Base-by-base conservation (phyloP, 2,797 vertebrate genomes). In the Acropternis orthonyx region DNA sequence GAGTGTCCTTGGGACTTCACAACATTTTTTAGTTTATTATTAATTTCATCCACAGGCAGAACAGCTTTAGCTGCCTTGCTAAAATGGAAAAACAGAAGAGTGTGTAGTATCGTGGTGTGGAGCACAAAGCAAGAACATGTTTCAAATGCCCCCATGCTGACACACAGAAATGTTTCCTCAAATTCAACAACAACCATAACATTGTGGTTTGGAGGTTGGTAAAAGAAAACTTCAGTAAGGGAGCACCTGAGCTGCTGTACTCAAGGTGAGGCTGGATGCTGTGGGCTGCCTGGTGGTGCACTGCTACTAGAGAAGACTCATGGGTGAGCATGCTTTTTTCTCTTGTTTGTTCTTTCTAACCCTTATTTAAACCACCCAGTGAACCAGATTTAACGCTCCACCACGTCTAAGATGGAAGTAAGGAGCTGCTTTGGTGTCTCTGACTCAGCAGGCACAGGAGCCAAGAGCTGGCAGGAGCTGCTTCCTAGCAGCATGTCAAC, bases 61-160 rank as follows among this genome's bases (percentile, higher is more conserved):
- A 98, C 96, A 72, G 80, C 89, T 89, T 97, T 97, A 46, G 96
- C 95, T 95, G 88, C 92, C 79, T 98, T 97, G 95, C 99, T 99
- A 63, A 95, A 96, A 97, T 36, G 67, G 41, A 92, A 85, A 93
- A 95, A 89, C 63, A 94, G 52, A 85, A 84, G 36, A 0, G 0
- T 9, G 27, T 61, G 22, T 92, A 87, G 8, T 69, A 63, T 54
- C 0, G 0, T 61, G 36, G n/a, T 24, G 9, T 41, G 22, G 69
- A 89, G 18, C 72, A 17, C 26, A 69, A 68, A 78, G 39, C 48
- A 92, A 76, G 55, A 71, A 66, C 18, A 24, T 2, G 0, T 79
- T 94, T 88, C 59, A 90, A 39, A 69, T 63, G 32, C 32, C 78
- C 7, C 36, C 26, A 43, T 32, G 52, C 37, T 65, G 27, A 61